A percentile compares a stretch with the other conserved stretches of the same genome.
Conservation (phyloP, 2,113 vertebrate species). For the Trematocara zebra region DNA sequence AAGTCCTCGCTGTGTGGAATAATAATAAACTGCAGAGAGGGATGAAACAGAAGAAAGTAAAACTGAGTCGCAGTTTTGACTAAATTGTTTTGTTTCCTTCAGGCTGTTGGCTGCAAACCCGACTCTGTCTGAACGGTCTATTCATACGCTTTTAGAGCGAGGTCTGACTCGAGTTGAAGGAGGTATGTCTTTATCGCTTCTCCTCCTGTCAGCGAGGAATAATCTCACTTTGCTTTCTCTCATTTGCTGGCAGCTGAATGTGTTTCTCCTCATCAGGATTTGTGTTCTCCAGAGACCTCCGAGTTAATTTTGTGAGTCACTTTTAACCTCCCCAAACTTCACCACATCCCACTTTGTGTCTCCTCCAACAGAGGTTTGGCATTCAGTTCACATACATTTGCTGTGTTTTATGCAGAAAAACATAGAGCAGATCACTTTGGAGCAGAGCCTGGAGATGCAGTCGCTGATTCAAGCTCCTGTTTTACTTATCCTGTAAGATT, state of each 20-base stretch:
- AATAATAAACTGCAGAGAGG: background rate
- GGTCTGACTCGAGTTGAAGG: slow-evolving; percentile 73
- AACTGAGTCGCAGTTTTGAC: background rate
- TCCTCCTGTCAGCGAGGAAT: background rate
- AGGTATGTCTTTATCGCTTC: slow-evolving; percentile 63
- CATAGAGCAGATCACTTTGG: slow-evolving; percentile 38
- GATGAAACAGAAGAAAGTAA: background rate
- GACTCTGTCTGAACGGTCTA: slow-evolving; percentile 71
- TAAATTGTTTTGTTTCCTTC: slow-evolving; percentile 1
- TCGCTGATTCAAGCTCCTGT: slow-evolving; percentile 68
- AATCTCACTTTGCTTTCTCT: background rate
- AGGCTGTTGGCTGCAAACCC: slow-evolving; percentile 78
- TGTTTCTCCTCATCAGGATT: slow-evolving; percentile 54
- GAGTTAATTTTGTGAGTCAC: slow-evolving; percentile 70
- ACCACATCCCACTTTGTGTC: background rate
- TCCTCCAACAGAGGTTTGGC: background rate
- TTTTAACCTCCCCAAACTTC: background rate
- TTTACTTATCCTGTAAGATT: slow-evolving; percentile 79
- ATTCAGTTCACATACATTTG: background rate
- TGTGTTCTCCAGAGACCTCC: slow-evolving; percentile 69
- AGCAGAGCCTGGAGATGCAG: slow-evolving; percentile 57
- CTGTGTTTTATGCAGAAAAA: slow-evolving; percentile 63
- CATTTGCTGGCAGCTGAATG: background rate
- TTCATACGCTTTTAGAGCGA: slow-evolving; percentile 77
- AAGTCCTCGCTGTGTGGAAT: background rate